Evolutionary conservation across 2,113 vertebrate genomes (phyloP).

Genomic region (Erythrocercus mccallii): DNA sequence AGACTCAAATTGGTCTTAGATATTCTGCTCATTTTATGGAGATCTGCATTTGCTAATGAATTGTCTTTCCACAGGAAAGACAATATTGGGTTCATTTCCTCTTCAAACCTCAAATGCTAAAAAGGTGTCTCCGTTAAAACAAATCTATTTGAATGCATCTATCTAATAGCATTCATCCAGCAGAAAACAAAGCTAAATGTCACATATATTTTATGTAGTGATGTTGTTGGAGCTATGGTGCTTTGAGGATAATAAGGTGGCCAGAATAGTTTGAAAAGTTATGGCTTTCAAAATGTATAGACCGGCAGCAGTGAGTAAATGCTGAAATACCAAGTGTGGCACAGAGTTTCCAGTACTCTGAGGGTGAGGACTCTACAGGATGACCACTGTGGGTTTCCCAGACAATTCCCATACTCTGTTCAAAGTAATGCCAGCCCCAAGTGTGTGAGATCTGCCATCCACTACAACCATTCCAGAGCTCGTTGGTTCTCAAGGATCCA

Average conservation of each 20-base stretch:
- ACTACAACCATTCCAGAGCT: background rate
- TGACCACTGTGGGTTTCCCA: background rate
- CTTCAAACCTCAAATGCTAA: background rate
- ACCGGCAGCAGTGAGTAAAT: background rate
- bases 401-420: background rate
- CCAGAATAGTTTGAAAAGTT: background rate
- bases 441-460: accelerated
- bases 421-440: background rate
- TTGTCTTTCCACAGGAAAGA: background rate
- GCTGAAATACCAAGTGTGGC: background rate
- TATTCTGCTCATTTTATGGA: background rate
- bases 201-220: background rate
- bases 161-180: background rate
- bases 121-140: background rate
- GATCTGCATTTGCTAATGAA: background rate
- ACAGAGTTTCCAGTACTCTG: background rate
- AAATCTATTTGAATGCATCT: background rate
- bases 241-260: background rate
- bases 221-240: background rate
- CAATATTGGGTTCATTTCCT: background rate
- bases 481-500: background rate
- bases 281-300: background rate
- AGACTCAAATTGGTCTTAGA: background rate
- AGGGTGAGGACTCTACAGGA: background rate
- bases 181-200: background rate